Evolutionary conservation across 2,113 vertebrate genomes (phyloP).

Genomic region (Macheiramphus alcinus): DNA sequence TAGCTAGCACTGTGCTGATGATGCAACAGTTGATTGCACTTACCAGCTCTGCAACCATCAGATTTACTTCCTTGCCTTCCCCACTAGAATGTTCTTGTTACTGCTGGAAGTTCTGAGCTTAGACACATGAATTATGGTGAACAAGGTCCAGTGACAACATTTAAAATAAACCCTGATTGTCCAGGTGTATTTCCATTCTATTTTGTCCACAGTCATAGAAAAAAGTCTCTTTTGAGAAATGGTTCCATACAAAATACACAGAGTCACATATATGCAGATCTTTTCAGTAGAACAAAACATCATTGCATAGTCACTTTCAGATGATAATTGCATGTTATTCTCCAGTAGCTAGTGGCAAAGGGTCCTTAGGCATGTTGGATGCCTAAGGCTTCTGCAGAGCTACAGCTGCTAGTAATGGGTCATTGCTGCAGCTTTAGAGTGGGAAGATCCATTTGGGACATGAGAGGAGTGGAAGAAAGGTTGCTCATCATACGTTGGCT

Average conservation of each 20-base stretch:
- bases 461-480: neutral
- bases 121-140: neutral
- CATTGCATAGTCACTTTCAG: neutral
- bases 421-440: neutral
- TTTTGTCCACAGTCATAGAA: neutral
- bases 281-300: neutral
- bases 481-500: fast-evolving
- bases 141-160: neutral
- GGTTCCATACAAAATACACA: fast-evolving
- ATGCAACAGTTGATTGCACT: neutral
- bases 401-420: neutral
- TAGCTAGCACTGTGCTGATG: neutral
- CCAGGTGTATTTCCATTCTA: neutral
- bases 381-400: neutral
- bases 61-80: neutral
- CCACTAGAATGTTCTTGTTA: neutral
- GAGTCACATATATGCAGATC: no score
- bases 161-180: neutral
- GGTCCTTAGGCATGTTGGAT: neutral
- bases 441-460: neutral
- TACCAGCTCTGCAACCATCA: neutral
- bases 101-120: neutral
- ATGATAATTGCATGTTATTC: neutral
- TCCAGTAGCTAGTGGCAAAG: neutral
- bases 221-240: neutral